Evolutionary conservation across 2,797 vertebrate genomes (phyloP).

Genomic region (Cichlasoma orientale): DNA sequence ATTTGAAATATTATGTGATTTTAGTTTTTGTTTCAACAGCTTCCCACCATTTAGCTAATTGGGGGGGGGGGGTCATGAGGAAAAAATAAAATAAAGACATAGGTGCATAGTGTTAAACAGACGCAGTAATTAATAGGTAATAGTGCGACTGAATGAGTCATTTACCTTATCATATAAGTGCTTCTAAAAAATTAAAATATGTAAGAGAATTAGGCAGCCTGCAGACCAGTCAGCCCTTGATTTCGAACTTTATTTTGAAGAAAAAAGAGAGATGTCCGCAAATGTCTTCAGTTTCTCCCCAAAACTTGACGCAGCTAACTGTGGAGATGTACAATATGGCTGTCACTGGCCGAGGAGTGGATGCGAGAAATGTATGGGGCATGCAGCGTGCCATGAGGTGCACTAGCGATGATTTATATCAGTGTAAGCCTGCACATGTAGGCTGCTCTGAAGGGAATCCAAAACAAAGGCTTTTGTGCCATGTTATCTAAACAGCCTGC

Average conservation of each 20-base stretch:
- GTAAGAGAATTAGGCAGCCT: background rate
- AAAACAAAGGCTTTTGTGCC: background rate
- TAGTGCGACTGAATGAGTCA: background rate
- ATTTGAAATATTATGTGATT: background rate
- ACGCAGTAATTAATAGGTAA: background rate
- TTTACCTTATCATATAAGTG: background rate
- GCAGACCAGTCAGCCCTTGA: too few species aligned
- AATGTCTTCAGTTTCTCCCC: background rate
- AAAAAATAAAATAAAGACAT: background rate
- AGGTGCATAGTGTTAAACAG: background rate
- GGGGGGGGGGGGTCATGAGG: too few species aligned
- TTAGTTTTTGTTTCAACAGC: background rate
- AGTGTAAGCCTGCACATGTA: background rate
- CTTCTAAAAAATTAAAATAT: background rate
- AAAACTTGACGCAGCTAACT: constrained; percentile 13
- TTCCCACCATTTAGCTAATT: background rate
- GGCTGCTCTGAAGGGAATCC: background rate
- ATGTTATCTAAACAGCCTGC: background rate
- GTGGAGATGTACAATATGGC: constrained; percentile 75
- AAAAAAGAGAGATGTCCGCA: background rate
- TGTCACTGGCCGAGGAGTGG: constrained; percentile 52
- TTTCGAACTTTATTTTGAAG: constrained; percentile 22
- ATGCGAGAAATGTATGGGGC: constrained; percentile 36
- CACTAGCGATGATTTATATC: background rate
- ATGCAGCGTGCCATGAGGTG: constrained; percentile 4